These are phyloP conservation scores for Xylocopa sonorina DNA, from an alignment of 1,140 invertebrate species.

Conservation along the genomic window DNA sequence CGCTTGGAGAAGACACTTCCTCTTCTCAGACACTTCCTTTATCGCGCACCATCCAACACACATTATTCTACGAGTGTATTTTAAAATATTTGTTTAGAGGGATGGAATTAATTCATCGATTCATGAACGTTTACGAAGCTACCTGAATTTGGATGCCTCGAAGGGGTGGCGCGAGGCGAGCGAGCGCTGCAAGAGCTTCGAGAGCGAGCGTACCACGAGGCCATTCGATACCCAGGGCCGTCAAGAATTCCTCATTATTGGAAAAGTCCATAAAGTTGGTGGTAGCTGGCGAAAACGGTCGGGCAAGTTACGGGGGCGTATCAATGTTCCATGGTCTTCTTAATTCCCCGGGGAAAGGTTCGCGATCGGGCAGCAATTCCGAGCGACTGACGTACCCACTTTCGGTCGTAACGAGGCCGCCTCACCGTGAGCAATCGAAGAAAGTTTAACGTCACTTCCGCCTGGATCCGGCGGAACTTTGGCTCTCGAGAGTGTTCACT, in stretches of 20 bases:
- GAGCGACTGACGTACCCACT: background rate
- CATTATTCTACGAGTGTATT: too few relatives aligned
- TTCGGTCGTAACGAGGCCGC: background rate
- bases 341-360: slow-evolving; percentile 20
- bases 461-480: background rate
- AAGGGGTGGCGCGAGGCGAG: too few relatives aligned
- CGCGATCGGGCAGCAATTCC: background rate
- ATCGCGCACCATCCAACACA: too few relatives aligned
- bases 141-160: too few relatives aligned
- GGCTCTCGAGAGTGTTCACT: background rate
- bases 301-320: slow-evolving; percentile 14
- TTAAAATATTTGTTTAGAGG: too few relatives aligned
- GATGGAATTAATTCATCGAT: too few relatives aligned
- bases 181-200: too few relatives aligned
- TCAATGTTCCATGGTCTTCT: slow-evolving; percentile 22
- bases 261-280: slow-evolving; percentile 18
- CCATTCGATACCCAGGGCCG: background rate
- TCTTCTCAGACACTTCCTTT: too few relatives aligned
- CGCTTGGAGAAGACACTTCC: background rate
- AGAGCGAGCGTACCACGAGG: too few relatives aligned
- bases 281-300: background rate
- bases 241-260: slow-evolving; percentile 11
- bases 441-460: background rate
- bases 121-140: too few relatives aligned
- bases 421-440: background rate